Base-by-base conservation (phyloP, 2,113 vertebrate species). In the Spea bombifrons region DNA sequence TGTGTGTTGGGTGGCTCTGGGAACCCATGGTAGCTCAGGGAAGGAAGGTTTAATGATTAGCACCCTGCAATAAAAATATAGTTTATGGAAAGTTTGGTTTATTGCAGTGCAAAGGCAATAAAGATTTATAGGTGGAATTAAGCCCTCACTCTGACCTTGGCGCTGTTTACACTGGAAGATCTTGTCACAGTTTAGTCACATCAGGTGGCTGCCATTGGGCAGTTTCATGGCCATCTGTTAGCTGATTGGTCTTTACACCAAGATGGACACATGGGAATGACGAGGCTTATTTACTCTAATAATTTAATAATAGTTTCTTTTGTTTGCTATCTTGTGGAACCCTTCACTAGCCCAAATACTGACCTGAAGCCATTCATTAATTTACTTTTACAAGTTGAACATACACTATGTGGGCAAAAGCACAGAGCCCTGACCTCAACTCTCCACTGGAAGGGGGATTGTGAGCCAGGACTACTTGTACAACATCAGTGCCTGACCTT, bases 71-170 rank as follows among this genome's bases (percentile, higher is more conserved):
- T 90, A 89, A 90, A 90, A 79, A 75, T 5, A 1, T 83, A 76
- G 83, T 86, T 90, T 89, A 92, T 89, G 91, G 91, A 91, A 92
- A 91, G 86, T 90, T 88, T 88, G 84, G 80, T 82, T 90, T 6
- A 80, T 75, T 80, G 78, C 8, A 78, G 66, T 65, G 49, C 15
- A 75, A 70, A 67, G 63, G 81, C 82, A 73, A 83, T 83, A 88
- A 88, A 88, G 81, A 70, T 85, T 81, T 86, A 89, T 81, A 76
- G 75, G 82, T 57, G 73, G 57, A 84, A 82, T 88, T 85, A 88
- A 88, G 84, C 73, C 78, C 53, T 86, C 45, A n/a, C 80, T 87
- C 85, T 90, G 85, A 84, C 89, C 86, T 90, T 91, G 88, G 88
- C 84, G 86, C 88, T 88, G 83, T 86, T 87, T 88, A 73, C 83